These are phyloP conservation scores for Erinaceus europaeus DNA, from an alignment of 2,113 vertebrate genomes.

Conservation along the genomic window DNA sequence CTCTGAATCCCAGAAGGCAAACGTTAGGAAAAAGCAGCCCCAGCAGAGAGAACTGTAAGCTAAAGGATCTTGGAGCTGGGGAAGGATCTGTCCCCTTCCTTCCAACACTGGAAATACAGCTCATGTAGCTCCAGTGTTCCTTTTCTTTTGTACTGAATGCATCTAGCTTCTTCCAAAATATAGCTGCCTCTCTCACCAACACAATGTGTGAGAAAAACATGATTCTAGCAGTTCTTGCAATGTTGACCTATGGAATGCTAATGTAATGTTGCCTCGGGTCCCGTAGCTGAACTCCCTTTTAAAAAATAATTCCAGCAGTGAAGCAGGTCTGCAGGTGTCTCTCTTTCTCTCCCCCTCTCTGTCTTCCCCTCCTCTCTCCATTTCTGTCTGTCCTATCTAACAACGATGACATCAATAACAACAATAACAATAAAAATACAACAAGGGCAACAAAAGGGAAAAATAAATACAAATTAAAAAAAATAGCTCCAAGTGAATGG, in stretches of 20 bases:
- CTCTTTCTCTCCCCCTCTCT: too few species aligned
- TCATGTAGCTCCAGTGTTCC: neutral
- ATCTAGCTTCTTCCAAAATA: conserved; percentile 35
- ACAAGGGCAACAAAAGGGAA: too few species aligned
- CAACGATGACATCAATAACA: too few species aligned
- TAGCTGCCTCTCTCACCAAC: conserved; percentile 43
- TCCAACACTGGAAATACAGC: neutral
- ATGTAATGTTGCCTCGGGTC: conserved; percentile 26
- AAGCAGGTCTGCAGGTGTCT: too few species aligned
- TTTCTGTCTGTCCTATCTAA: too few species aligned
- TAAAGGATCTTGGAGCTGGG: neutral
- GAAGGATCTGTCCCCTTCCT: neutral
- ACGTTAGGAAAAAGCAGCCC: neutral
- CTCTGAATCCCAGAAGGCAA: neutral
- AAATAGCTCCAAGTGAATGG: neutral
- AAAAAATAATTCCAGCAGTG: too few species aligned
- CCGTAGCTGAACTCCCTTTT: neutral
- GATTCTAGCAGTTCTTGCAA: conserved; percentile 34
- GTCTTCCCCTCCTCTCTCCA: too few species aligned
- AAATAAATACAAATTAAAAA: neutral
- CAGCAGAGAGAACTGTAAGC: neutral
- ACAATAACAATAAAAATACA: too few species aligned
- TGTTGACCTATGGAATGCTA: conserved; percentile 44
- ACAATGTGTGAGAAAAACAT: neutral
- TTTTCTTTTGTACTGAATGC: neutral